Evolutionary conservation across 2,113 vertebrate genomes (phyloP).

Genomic region (Cyprinodon brontotheroides): DNA sequence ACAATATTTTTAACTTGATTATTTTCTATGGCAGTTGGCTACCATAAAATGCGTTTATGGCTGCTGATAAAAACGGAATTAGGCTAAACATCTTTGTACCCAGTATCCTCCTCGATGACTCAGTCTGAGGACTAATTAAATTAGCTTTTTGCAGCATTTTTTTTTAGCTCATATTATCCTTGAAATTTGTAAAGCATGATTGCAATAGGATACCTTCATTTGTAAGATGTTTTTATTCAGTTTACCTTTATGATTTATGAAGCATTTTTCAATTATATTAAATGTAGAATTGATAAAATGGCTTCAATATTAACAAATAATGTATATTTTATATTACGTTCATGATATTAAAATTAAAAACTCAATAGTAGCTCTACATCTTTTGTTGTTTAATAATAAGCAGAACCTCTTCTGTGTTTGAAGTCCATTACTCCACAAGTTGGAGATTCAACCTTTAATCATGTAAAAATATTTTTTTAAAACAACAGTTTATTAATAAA

Average conservation of each 20-base stretch:
- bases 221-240: not conserved
- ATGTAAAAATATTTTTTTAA: not conserved
- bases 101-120: too few relatives aligned
- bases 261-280: not conserved
- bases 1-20: too few relatives aligned
- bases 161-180: too few relatives aligned
- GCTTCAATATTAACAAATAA: not conserved
- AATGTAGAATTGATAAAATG: not conserved
- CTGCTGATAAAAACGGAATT: too few relatives aligned
- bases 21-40: too few relatives aligned
- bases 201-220: not conserved
- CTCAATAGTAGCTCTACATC: not conserved
- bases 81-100: too few relatives aligned
- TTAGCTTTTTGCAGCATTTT: too few relatives aligned
- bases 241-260: too few relatives aligned
- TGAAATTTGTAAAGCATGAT: not conserved
- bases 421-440: not conserved
- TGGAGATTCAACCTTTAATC: too few relatives aligned
- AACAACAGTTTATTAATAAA: not conserved
- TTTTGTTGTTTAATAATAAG: not conserved
- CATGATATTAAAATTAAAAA: not conserved
- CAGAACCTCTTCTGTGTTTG: not conserved
- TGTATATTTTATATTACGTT: not conserved
- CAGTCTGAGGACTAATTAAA: not conserved
- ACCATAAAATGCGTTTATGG: too few relatives aligned